Conservation (phyloP, 2,113 vertebrate species). For the Dunckerocampus dactyliophorus region DNA sequence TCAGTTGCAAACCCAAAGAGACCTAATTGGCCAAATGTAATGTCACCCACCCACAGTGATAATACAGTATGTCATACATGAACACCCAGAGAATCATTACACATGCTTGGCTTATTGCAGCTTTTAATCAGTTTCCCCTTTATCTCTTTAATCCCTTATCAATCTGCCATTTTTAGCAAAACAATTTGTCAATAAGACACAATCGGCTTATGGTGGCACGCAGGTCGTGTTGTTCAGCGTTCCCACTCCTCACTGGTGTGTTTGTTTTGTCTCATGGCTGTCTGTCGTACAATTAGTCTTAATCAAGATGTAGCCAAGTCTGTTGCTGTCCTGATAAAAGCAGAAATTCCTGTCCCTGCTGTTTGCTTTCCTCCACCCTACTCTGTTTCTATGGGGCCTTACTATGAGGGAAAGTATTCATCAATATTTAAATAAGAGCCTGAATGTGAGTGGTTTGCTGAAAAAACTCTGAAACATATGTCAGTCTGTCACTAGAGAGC, state of each 20-base stretch:
- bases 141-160: conserved; percentile 32
- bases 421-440: conserved; percentile 55
- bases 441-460: conserved; percentile 37
- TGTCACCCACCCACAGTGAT: conserved; percentile 3
- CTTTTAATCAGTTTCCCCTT: neutral
- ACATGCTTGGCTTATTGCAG: neutral
- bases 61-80: neutral
- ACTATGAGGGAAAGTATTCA: conserved; percentile 35
- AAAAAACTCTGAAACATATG: conserved; percentile 43
- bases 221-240: conserved; percentile 13
- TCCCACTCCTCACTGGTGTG: conserved; percentile 16
- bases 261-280: conserved; percentile 36
- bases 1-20: neutral
- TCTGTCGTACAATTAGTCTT: conserved; percentile 8
- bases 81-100: neutral
- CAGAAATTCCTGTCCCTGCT: conserved; percentile 24
- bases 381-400: conserved; percentile 39
- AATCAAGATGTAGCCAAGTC: conserved; percentile 31
- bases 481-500: conserved; percentile 20
- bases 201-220: conserved; percentile 10
- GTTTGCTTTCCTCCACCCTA: conserved; percentile 37
- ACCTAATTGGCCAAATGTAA: conserved; percentile 7
- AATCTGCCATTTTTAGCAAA: conserved; percentile 6
- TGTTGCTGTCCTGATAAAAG: conserved; percentile 25
- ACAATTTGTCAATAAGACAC: neutral